Evolutionary conservation across 2,797 vertebrate genomes (phyloP), one percentile per base, ranked within the genome.

Genomic region (Brachymystax lenok): DNA sequence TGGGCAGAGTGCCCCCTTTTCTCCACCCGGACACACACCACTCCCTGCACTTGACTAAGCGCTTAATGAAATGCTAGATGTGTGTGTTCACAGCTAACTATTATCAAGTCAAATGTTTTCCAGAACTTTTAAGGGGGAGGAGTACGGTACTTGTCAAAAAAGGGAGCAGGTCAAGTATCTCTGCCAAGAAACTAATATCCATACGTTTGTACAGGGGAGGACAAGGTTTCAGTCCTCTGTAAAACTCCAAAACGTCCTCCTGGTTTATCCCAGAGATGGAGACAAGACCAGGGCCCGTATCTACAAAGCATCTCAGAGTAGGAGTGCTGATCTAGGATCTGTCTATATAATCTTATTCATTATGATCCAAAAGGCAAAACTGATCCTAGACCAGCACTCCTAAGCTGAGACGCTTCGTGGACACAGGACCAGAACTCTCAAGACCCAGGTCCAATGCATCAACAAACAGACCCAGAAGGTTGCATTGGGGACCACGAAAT

Each of bases 1-100:
- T 71, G 78, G 73, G 77, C 83, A 75, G 33, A 74, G 69, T 24
- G 63, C 51, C 71, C 51, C 27, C 64, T 72, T 77, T 28, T 52
- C 76, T 79, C 70, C 54, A 54, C 83, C 70, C 72, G 1, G 28
- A 51, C 54, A 24, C 54, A 66, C 54, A 68, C 76, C 69, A 67
- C 77, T 72, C 73, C 77, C 82, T 74, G 72, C 63, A 27, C 76
- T 83, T 50, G 71, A 85, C 80, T 82, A 77, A 80, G 80, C 56
- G 56, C 81, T 85, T 76, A 80, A 76, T 82, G 72, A 87, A 82
- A 79, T 77, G 71, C 80, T 85, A 52, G 77, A 80, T 77, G 68
- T 56, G 35, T 71, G 30, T 79, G 82, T 79, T 82, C 71, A 33
- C 40, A 70, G 77, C 59, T 68, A 71, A 74, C 80, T 71, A 78